Conservation (phyloP, 2,888 invertebrate species). For the Cryptocephalus primarius region DNA sequence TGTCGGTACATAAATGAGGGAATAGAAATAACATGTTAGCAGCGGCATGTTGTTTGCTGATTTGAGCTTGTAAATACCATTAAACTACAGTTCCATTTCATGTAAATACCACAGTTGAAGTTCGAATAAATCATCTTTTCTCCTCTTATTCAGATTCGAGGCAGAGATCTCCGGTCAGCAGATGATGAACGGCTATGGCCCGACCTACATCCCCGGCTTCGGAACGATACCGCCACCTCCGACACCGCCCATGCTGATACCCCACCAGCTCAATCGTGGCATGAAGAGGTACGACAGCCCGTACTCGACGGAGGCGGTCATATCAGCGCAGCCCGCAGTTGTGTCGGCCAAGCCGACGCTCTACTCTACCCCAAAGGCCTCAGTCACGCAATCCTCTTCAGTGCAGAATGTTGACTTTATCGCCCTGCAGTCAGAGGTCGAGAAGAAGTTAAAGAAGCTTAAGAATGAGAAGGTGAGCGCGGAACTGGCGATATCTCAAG, state of each 20-base stretch:
- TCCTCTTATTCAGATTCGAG: slow-evolving; percentile 58
- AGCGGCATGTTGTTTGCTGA: too few species aligned
- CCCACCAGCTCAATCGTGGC: slow-evolving; percentile 47
- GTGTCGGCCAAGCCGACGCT: slow-evolving; percentile 60
- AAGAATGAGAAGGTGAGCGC: slow-evolving; percentile 57
- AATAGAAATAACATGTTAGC: too few species aligned
- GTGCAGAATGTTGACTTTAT: slow-evolving; percentile 39
- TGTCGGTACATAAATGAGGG: too few species aligned
- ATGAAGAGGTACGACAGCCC: slow-evolving; percentile 31
- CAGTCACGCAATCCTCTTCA: slow-evolving; percentile 24
- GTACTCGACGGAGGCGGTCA: slow-evolving; percentile 16
- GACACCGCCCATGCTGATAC: slow-evolving; percentile 56
- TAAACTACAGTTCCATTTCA: too few species aligned
- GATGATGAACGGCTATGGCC: slow-evolving; percentile 56
- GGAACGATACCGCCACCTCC: slow-evolving; percentile 57
- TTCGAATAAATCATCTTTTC: too few species aligned
- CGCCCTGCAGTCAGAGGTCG: slow-evolving; percentile 45
- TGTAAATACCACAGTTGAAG: too few species aligned
- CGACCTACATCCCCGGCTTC: slow-evolving; percentile 33
- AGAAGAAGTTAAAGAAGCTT: slow-evolving; percentile 48
- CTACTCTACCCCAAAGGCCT: slow-evolving; percentile 43
- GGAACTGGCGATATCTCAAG: slow-evolving; percentile 53
- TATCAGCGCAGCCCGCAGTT: slow-evolving; percentile 45
- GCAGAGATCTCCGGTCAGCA: slow-evolving; percentile 71
- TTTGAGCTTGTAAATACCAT: too few species aligned